Conservation (phyloP, 2,113 vertebrate species). For the Melanerpes aurifrons region DNA sequence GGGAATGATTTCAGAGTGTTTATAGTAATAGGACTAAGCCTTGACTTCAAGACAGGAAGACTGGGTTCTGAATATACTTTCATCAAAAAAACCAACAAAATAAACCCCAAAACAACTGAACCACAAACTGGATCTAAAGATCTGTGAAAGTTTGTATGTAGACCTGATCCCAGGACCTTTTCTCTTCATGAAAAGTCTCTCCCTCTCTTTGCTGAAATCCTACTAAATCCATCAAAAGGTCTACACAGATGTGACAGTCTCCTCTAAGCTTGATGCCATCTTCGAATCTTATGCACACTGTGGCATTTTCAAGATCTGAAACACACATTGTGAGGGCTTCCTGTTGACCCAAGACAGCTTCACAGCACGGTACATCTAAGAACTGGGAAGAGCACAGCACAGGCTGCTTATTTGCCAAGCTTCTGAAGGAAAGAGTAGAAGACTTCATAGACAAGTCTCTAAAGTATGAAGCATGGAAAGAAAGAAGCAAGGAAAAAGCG, state of each 20-base stretch:
- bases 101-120: background rate
- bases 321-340: background rate
- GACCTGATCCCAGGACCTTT: background rate
- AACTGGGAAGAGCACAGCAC: background rate
- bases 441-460: background rate
- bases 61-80: background rate
- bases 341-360: conserved; percentile 41
- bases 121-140: background rate
- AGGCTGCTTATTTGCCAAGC: background rate
- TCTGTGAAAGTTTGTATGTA: background rate
- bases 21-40: background rate
- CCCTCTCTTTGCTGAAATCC: background rate
- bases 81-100: background rate
- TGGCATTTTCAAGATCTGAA: conserved; percentile 30
- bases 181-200: background rate
- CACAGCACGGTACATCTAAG: conserved; percentile 7
- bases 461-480: background rate
- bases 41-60: background rate
- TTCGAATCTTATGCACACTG: background rate
- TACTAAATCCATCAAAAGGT: background rate
- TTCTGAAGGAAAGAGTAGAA: conserved; percentile 1
- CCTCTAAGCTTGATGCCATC: background rate
- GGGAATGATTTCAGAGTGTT: background rate
- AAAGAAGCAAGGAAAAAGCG: background rate
- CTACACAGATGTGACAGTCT: background rate